Conservation (phyloP, 2,888 invertebrate genomes). For the Perdita meconis region DNA sequence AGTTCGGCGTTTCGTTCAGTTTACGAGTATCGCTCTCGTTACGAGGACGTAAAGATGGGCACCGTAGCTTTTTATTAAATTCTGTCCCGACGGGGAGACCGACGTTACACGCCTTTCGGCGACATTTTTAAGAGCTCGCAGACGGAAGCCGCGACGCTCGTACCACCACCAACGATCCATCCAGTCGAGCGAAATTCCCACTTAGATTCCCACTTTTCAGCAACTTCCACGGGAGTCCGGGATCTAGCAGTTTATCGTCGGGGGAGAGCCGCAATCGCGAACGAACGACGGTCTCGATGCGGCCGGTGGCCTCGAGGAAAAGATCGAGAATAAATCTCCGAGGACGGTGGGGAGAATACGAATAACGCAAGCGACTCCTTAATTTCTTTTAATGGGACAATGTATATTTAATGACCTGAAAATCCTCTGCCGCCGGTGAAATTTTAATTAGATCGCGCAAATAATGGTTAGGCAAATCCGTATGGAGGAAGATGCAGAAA, state of each 20-base stretch:
- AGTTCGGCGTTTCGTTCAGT: slow-evolving; percentile 56
- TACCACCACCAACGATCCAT: slow-evolving; percentile 38
- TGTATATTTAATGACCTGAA: neutral
- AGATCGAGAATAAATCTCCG: neutral
- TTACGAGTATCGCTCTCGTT: slow-evolving; percentile 68
- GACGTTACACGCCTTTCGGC: slow-evolving; percentile 46
- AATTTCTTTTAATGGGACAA: neutral
- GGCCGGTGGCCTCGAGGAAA: neutral
- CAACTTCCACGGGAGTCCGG: slow-evolving; percentile 6
- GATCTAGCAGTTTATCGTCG: slow-evolving; percentile 6
- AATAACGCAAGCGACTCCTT: neutral
- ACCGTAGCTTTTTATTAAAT: slow-evolving; percentile 69
- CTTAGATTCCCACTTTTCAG: slow-evolving; percentile 40
- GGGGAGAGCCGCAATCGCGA: neutral
- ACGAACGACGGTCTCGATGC: neutral
- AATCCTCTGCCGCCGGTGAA: neutral
- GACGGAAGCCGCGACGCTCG: slow-evolving; percentile 42
- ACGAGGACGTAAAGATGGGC: slow-evolving; percentile 67
- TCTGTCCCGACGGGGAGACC: slow-evolving; percentile 51
- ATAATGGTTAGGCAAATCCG: no score
- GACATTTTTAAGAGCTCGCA: slow-evolving; percentile 58
- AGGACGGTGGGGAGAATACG: no score
- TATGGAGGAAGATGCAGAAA: no score
- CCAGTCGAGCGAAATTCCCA: slow-evolving; percentile 39
- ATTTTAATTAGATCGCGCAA: neutral